Base-by-base conservation (phyloP, 2,888 invertebrate species). In the Cephus nigrinus region DNA sequence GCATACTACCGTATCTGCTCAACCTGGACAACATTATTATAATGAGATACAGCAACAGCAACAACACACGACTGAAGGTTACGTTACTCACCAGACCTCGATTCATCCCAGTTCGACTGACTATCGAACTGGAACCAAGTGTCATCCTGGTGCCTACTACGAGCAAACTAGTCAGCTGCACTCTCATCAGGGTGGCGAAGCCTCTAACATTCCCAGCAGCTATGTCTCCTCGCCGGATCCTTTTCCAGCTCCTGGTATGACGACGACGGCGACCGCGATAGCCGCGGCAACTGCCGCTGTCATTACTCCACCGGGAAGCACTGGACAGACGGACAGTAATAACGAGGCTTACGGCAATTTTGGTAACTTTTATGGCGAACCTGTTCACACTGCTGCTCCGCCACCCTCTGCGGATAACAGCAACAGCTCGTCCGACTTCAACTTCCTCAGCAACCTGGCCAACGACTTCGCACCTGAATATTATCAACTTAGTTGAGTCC, bases 401-500 rank as follows among this genome's bases (percentile, higher is more conserved):
- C 86, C 91, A 71, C 91, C 91, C 15, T 91, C 94, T 33, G 95
- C 96, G 75, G 97, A 97, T 87, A 97, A 97, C 92, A 97, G 96
- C 86, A 97, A 97, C 91, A 97, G 96, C 90, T 97, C 97, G n/a
- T 97, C 97, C 40, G 98, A 98, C 92, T 98, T 98, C 92, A 98
- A 98, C 92, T 98, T 98, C 91, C 94, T 98, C 82, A 97, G 97
- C 92, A 98, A 97, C 91, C 93, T 98, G 89, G 97, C 97, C 82
- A 98, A 97, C 91, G 98, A 98, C 91, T 98, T 97, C 91, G 97
- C 96, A 32, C 97, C 97, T 12, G 98, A 98, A 92, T 98, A 98
- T 92, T 98, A 98, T 90, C 94, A 95, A 91, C 93, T 95, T 90
- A 95, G 94, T 92, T 94, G 93, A 93, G 92, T 87, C 80, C 86